Conservation (phyloP, 2,797 vertebrate genomes). For the Ibycter americanus region DNA sequence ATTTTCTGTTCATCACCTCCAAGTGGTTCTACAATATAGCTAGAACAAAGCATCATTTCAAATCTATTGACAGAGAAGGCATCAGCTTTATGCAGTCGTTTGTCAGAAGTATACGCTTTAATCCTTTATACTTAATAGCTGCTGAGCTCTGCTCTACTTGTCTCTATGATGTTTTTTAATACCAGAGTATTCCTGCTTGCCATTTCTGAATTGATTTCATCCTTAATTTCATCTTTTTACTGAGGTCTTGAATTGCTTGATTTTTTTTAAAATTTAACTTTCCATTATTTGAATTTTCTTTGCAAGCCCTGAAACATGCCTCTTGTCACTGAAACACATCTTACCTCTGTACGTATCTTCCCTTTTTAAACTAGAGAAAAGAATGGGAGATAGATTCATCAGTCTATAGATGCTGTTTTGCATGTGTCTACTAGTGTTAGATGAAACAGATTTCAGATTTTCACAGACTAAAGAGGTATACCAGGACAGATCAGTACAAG, state of each 20-base stretch:
- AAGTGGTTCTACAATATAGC: not conserved
- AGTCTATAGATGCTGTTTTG: not conserved
- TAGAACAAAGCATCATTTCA: not conserved
- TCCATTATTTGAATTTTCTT: not conserved
- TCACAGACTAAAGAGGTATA: not conserved
- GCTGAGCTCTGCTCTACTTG: not conserved
- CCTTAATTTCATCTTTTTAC: not conserved
- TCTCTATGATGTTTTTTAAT: not conserved
- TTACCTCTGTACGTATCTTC: not conserved
- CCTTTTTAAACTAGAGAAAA: not conserved
- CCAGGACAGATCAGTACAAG: not conserved
- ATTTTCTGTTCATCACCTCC: not conserved
- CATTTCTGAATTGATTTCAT: not conserved
- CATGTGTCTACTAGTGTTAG: not conserved
- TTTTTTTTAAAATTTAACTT: not conserved
- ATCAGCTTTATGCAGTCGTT: not conserved
- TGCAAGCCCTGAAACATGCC: not conserved
- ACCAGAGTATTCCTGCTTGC: not conserved
- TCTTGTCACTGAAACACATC: not conserved
- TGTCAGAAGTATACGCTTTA: not conserved
- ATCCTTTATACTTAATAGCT: not conserved
- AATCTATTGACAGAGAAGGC: not conserved
- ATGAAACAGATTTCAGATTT: not conserved
- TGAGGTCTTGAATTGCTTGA: not conserved
- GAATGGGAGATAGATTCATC: accelerated